Evolutionary conservation across 2,888 invertebrate genomes (phyloP), one percentile per base, ranked within the genome.

Genomic region (Meganola albula): DNA sequence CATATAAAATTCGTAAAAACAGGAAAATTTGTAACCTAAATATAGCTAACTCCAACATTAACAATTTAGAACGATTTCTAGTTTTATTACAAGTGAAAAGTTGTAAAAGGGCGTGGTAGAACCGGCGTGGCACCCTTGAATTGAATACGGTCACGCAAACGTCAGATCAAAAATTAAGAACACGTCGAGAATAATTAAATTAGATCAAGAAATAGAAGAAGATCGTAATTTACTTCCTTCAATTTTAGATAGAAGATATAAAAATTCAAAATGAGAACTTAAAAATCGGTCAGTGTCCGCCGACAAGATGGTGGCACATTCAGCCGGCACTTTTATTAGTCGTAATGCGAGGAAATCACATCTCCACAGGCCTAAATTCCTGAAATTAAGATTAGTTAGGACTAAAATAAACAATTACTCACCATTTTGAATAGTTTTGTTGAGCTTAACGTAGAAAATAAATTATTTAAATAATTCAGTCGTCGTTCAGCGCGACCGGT

Each of bases 401-500:
- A 12, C 3, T 34, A 36, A 50, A 62, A 37, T 34, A 43, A 45
- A 51, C 11, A 20, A 38, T 40, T 39, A 82, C 86, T 85, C 55
- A 86, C 86, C 86, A 86, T 86, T 78, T 84, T 85, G 74, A 58
- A 58, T 74, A 74, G 80, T 76, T 53, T 80, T 74, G 73, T 76
- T 65, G 70, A 73, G 76, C 78, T 82, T 78, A 78, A 56, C 58
- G 74, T 75, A 79, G 59, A 70, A 45, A 72, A 76, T 78, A 82
- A 79, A 67, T 80, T 78, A 83, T 30, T 55, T 52, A 52, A 52
- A 43, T 43, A 69, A 74, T 76, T 80, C 80, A 79, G 80, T 84
- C 76, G 74, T 74, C 87, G 87, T 88, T 88, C 87, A 79, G 88
- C 86, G 73, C 66, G 74, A 88, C 90, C 90, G 86, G 90, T 85